Base-by-base conservation (phyloP, 2,113 vertebrate genomes). In the Centropus bengalensis region DNA sequence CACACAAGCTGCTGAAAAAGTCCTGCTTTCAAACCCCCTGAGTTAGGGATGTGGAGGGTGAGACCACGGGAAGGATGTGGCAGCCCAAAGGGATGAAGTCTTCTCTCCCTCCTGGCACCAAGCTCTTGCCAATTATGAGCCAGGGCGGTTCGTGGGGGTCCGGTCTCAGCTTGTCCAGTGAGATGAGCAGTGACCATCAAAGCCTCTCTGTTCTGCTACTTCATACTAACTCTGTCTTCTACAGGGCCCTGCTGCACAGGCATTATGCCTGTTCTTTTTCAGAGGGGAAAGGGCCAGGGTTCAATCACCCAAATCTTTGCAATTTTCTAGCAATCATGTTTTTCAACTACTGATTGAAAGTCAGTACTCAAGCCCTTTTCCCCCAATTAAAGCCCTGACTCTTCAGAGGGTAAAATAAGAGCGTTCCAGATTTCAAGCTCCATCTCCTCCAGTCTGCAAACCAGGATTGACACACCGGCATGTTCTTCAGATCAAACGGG, bases 361-460 rank as follows among this genome's bases (percentile, higher is more conserved):
- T 40, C 45, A 17, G 27, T 38, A 62, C 45, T 89, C 1, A 4
- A 89, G 23, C 10, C 18, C 47, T 54, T 75, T 89, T 63, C 17
- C 73, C 76, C 28, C 42, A 76, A 42, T 71, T 32, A 80, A 89
- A 91, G n/a, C 44, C 63, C 16, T 55, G 32, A 14, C 14, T 74
- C 38, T 56, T 88, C 59, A 73, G 62, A 79, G 59, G 32, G 16
- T 8, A 24, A 70, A 63, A 67, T 38, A 28, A 2, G 36, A 89
- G 40, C 62, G 44, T 63, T 63, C 38, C 64, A 80, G 68, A 88
- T 86, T 94, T 89, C 75, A 89, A 88, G 79, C 87, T 93, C 63
- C 71, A 70, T 59, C 79, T 93, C 89, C 75, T 93, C 70, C 91
- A 82, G 16, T 89, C 75, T 93, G 71, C 55, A 81, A 95, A 40